Conservation (phyloP, 1,140 invertebrate species). For the Sminthurides bifidus region DNA sequence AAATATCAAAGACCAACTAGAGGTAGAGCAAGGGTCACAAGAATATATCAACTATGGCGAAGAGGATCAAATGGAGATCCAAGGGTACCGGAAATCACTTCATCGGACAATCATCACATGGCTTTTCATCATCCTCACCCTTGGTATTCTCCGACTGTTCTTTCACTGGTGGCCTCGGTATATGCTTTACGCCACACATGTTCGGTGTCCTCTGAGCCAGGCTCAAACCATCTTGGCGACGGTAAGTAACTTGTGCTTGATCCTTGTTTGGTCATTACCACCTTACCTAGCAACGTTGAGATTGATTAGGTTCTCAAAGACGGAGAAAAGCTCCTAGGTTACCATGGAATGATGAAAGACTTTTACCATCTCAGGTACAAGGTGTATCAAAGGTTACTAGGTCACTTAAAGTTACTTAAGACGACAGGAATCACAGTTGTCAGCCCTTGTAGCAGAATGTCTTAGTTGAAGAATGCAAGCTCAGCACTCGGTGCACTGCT, state of each 20-base stretch:
- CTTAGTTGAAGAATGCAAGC: too few species aligned
- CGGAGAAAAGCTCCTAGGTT: background rate
- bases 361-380: too few species aligned
- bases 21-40: too few species aligned
- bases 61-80: constrained; percentile 59
- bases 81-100: constrained; percentile 47
- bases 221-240: constrained; percentile 66
- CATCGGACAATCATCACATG: constrained; percentile 45
- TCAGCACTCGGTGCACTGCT: too few species aligned
- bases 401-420: too few species aligned
- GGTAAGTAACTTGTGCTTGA: constrained; percentile 40
- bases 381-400: too few species aligned
- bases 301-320: background rate
- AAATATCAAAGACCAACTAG: background rate
- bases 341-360: too few species aligned
- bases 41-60: constrained; percentile 50
- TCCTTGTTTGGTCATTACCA: background rate
- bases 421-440: too few species aligned
- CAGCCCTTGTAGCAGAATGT: too few species aligned
- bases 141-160: constrained; percentile 61
- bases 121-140: constrained; percentile 50
- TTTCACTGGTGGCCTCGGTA: constrained; percentile 35
- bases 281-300: background rate
- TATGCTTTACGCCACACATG: constrained; percentile 59
- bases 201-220: constrained; percentile 49